Conservation (phyloP, 2,797 vertebrate genomes). For the Spinibarbus caldwelli region DNA sequence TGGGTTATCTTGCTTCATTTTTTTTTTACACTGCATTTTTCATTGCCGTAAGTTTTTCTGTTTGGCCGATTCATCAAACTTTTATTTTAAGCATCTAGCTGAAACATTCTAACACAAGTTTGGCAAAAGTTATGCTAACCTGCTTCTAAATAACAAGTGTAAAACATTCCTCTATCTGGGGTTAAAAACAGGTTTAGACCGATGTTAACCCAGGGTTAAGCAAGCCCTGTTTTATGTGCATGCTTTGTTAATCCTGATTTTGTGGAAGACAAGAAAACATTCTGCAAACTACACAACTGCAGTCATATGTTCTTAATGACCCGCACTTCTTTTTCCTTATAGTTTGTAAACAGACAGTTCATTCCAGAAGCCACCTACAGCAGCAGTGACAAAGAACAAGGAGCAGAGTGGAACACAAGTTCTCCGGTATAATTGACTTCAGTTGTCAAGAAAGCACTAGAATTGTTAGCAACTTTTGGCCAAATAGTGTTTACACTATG, state of each 20-base stretch:
- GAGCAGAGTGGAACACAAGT: conserved; percentile 89
- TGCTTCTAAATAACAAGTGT: background rate
- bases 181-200: background rate
- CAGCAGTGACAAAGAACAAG: conserved; percentile 90
- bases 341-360: conserved; percentile 99
- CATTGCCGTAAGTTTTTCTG: background rate
- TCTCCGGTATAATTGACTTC: conserved; percentile 70
- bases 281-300: background rate
- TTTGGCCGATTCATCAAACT: background rate
- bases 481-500: conserved; percentile 12
- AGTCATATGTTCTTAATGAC: background rate
- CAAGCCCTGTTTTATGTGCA: background rate
- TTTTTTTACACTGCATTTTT: background rate
- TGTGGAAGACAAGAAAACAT: background rate
- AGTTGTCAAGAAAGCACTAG: background rate
- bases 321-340: conserved; percentile 52
- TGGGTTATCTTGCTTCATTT: background rate
- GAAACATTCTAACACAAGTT: background rate
- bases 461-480: background rate
- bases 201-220: background rate
- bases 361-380: conserved; percentile 94
- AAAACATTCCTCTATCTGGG: background rate
- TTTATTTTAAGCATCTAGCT: background rate
- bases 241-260: background rate
- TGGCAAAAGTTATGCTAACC: no score